Conservation (phyloP, 2,888 invertebrate species). For the Rhodophaea formosa region DNA sequence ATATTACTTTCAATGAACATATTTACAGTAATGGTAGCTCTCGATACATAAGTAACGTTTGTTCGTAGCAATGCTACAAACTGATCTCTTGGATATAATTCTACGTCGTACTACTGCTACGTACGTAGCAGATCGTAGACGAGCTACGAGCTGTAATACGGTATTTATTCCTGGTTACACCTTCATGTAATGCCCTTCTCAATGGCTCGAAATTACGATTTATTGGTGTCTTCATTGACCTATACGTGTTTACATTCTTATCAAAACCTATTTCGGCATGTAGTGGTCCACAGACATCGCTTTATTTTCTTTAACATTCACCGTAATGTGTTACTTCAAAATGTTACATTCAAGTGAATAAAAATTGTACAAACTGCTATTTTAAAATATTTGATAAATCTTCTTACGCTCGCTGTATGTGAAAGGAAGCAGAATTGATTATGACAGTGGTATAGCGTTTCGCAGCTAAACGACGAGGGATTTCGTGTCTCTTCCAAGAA, state of each 20-base stretch:
- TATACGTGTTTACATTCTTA: too few species aligned
- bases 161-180: too few species aligned
- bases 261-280: too few species aligned
- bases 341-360: not conserved
- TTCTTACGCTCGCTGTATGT: not conserved
- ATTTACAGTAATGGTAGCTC: too few species aligned
- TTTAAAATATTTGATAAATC: conserved; percentile 7
- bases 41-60: not conserved
- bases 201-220: too few species aligned
- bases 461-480: conserved; percentile 3
- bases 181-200: too few species aligned
- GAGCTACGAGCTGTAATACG: not conserved
- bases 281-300: too few species aligned
- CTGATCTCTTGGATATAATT: not conserved
- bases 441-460: conserved; percentile 8
- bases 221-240: too few species aligned
- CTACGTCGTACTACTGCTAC: too few species aligned
- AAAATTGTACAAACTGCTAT: not conserved
- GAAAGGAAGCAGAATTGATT: conserved; percentile 1
- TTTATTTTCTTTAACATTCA: too few species aligned
- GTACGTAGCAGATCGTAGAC: not conserved
- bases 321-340: too few species aligned
- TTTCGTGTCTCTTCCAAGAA: not conserved
- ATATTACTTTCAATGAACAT: too few species aligned
- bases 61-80: conserved; percentile 1